These are phyloP conservation scores for Trigoniulus corallinus DNA, from an alignment of 1,140 invertebrate genomes.

Conservation along the genomic window DNA sequence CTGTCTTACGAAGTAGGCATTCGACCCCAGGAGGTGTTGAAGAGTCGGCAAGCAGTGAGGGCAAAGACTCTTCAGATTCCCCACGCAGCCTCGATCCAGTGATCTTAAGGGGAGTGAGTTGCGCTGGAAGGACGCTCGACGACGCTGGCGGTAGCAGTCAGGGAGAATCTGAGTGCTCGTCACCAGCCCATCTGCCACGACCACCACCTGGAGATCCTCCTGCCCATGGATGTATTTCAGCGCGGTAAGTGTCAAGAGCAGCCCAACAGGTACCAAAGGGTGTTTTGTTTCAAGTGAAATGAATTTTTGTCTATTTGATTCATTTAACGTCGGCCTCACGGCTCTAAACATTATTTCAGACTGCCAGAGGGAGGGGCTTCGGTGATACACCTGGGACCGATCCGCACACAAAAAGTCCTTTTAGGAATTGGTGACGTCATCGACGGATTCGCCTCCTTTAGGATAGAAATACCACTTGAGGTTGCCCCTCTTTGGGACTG, in stretches of 20 bases:
- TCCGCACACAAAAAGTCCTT: too few relatives aligned
- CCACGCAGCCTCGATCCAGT: neutral
- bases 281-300: too few relatives aligned
- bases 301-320: too few relatives aligned
- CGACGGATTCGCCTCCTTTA: too few relatives aligned
- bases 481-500: too few relatives aligned
- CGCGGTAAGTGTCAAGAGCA: constrained; percentile 1
- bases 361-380: too few relatives aligned
- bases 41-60: constrained; percentile 5
- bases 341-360: too few relatives aligned
- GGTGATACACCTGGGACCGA: too few relatives aligned
- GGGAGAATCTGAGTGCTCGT: constrained; percentile 1
- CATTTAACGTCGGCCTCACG: too few relatives aligned
- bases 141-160: constrained; percentile 2
- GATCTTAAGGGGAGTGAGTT: neutral
- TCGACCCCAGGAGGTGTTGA: neutral
- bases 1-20: neutral
- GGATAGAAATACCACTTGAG: too few relatives aligned
- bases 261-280: too few relatives aligned
- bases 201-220: constrained; percentile 6
- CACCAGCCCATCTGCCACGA: neutral
- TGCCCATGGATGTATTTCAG: constrained; percentile 3
- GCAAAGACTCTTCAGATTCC: constrained; percentile 5
- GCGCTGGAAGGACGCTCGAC: neutral
- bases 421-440: too few relatives aligned